Base-by-base conservation (phyloP, 1,140 invertebrate species). In the Trachymyrmex septentrionalis region DNA sequence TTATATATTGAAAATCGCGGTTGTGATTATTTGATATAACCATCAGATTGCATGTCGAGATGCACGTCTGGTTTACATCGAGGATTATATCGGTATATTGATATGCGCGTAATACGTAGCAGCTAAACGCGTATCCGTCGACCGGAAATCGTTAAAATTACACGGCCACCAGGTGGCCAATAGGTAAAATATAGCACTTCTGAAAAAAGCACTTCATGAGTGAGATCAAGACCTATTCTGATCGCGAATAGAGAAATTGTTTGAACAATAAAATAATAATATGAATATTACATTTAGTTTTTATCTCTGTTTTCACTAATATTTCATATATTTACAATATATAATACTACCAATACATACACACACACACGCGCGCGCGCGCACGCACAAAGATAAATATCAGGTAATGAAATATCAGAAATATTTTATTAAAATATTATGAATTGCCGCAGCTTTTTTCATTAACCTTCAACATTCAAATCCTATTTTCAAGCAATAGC, bases 131-230 rank as follows among this genome's bases (percentile, higher is more conserved):
- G 63, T 86, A 89, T 88, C 24, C 50, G 69, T 76, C 69, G 64
- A 87, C 82, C 90, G 88, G 91, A 92, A 92, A 91, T 92, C 90
- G 84, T 92, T 91, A 91, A 91, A 91, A 85, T 87, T 73, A 63
- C 86, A 27, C 72, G 57, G 50, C 64, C 61, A 77, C 86, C 84
- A 76, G 72, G 72, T 78, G 87, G 57, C 53, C 76, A 19, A 76
- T 72, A 30, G 24, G 50, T 66, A 44, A 44, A 44, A 19, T 86
- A 80, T 67, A 50, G 14, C 50, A 48, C 14, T 82, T 30, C 14
- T 9, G 12, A 27, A 82, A 82, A 82, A 73, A 69, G 38, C 67
- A 48, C 34, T 72, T 72, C 5, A 30, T 9, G 24, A 82, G 19
- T 21, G 34, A 82, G 21, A 82, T 59, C 78, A 72, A 69, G 34